Percentiles rank a stretch among this genome's conserved stretches.
These are phyloP conservation scores for Drosophila affinis DNA, from an alignment of 2,888 invertebrate species.

Conservation along the genomic window DNA sequence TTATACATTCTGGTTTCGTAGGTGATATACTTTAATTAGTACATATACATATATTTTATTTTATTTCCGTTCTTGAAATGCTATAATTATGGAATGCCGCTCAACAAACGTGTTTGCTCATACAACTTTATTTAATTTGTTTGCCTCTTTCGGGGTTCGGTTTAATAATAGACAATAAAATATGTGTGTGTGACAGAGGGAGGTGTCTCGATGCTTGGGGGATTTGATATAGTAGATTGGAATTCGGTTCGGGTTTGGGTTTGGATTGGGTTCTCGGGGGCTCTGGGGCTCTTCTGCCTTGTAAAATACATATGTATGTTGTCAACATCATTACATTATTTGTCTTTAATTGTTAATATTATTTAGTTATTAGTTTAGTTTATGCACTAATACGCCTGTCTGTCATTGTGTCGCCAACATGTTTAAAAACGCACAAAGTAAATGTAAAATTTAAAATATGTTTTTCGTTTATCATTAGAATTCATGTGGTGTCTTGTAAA, in stretches of 20 bases:
- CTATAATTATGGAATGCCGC: conserved; percentile 60
- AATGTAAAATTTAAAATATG: conserved; percentile 58
- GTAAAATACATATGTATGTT: conserved; percentile 56
- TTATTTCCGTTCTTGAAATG: conserved; percentile 51
- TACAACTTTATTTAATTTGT: conserved; percentile 41
- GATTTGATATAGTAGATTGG: conserved; percentile 40
- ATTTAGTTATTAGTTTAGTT: conserved; percentile 43
- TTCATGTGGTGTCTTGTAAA: conserved; percentile 57
- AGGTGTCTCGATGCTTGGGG: conserved; percentile 9
- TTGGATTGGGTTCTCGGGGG: conserved; percentile 13
- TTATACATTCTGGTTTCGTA: conserved; percentile 50
- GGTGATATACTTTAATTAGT: conserved; percentile 73
- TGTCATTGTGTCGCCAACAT: conserved; percentile 55
- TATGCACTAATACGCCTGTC: conserved; percentile 45
- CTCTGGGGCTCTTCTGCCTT: conserved; percentile 26
- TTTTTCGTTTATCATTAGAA: conserved; percentile 42
- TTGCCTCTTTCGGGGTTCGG: conserved; percentile 33
- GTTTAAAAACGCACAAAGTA: conserved; percentile 63
- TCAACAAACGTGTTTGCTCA: conserved; percentile 61
- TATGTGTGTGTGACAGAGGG: conserved; percentile 40
- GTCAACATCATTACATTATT: conserved; percentile 62
- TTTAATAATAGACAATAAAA: conserved; percentile 69
- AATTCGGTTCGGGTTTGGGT: conserved; percentile 39
- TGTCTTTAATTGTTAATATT: conserved; percentile 49
- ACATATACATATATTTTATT: conserved; percentile 67